Evolutionary conservation across 2,113 vertebrate genomes (phyloP), one percentile per base, ranked within the genome.

Genomic region (Phoenicopterus ruber): DNA sequence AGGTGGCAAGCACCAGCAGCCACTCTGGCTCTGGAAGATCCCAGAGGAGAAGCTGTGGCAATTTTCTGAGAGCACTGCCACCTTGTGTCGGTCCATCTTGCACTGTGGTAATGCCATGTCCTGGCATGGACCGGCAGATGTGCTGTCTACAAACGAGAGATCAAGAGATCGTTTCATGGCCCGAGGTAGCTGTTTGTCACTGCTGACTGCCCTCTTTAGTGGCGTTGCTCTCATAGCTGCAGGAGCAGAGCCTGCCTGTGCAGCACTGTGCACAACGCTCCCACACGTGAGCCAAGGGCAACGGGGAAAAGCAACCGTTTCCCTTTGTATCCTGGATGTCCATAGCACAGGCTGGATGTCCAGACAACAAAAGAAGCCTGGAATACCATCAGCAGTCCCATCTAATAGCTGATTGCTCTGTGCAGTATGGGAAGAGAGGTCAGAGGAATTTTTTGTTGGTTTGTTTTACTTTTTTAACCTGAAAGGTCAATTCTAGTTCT

Each of bases 61-160:
- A 7, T 50, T 34, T 72, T n/a, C 96, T 49, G 91, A 61, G 73
- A 82, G 94, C 73, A 8, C 94, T 92, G 96, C 96, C 96, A 95
- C 94, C 97, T 96, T 79, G 94, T 94, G 96, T 92, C 25, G 2
- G 42, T 20, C 54, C 80, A 0, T 34, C 66, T 52, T 0, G 7
- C 2, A 3, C 44, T 5, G 20, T 1, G 22, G 28, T 20, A 10
- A 4, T 2, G 72, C 5, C 71, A 1, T 3, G 16, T 22, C 50
- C 28, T 9, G 61, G 31, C 31, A 3, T 0, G 5, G 59, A 44
- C 3, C 2, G 0, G 38, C 66, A 10, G 24, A 8, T 4, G 9
- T 3, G 47, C 31, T 32, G 17, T 38, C 54, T 31, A 0, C 0
- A 14, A 42, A 42, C 12, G 1, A 19, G 63, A 59, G 36, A 31